Evolutionary conservation across 2,113 vertebrate genomes (phyloP).

Genomic region (Sula dactylatra): DNA sequence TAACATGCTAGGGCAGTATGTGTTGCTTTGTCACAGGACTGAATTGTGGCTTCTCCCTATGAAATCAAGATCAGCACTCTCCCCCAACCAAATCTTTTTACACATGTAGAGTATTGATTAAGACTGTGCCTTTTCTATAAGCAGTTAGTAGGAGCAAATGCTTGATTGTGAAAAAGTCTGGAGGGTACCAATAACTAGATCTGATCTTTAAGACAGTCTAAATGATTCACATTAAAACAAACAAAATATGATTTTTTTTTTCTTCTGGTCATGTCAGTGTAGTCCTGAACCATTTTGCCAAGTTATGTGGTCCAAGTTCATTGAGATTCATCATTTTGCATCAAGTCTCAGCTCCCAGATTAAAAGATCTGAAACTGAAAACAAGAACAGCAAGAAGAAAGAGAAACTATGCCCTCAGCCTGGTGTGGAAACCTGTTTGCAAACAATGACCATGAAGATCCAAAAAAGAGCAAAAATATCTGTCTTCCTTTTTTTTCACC

Average conservation of each 20-base stretch:
- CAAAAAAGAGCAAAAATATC: neutral
- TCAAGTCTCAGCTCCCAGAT: neutral
- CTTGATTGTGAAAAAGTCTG: neutral
- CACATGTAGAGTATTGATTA: neutral
- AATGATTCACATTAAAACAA: neutral
- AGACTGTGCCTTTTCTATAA: neutral
- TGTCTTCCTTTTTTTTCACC: neutral
- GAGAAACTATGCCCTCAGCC: rapidly evolving
- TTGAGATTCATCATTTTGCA: neutral
- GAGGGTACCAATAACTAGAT: neutral
- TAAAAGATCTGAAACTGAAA: neutral
- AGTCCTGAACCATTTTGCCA: neutral
- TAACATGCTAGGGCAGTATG: neutral
- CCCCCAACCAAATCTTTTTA: neutral
- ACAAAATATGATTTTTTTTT: neutral
- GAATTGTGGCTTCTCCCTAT: neutral
- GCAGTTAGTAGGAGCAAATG: neutral
- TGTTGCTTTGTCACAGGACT: neutral
- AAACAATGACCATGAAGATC: neutral
- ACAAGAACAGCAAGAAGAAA: neutral
- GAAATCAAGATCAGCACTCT: neutral
- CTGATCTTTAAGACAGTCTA: neutral
- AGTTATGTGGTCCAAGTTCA: neutral
- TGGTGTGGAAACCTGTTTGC: neutral
- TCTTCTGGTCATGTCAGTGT: neutral